Evolutionary conservation across 2,113 vertebrate genomes (phyloP), one percentile per base, ranked within the genome.

Genomic region (Microtus ochrogaster): DNA sequence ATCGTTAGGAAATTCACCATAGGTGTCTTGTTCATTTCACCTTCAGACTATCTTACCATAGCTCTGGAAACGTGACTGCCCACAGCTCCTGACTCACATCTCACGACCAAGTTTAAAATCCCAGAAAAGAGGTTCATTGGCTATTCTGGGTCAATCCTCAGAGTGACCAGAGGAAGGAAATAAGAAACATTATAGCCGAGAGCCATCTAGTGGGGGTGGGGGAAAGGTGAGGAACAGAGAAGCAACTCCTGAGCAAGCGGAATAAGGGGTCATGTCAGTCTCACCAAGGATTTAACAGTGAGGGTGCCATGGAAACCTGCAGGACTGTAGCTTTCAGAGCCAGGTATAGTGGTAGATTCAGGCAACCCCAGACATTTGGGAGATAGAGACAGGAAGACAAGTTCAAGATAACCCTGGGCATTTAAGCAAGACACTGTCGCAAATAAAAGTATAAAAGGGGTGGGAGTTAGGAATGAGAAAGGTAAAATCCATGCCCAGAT

Each of bases 51-150:
- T 52, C 8, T 94, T 76, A 73, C 79, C 78, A 39, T 14, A 36
- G 77, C 47, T 44, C 49, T 89, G n/a, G 65, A 68, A 89, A 90
- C 44, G 28, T 74, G 70, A 47, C 47, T 65, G 28, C 47, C 39
- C 39, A 91, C 4, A 47, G 58, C 66, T 78, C 30, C 84, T 52
- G 55, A 61, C 52, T 55, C 58, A 11, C 24, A 55, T 55, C 63
- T 58, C 17, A 10, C 14, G 66, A 85, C 49, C 81, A 92, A 82
- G 41, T 94, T 92, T 55, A 90, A 88, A 96, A 88, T 83, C 86
- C 68, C 49, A 88, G 72, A 61, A 86, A 83, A 86, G 33, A 44
- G 24, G 68, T 70, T 82, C 66, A 66, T 26, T 90, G 85, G 66
- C 28, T 19, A 55, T 94, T 72, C 55, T 83, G 61, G n/a, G 72